A percentile compares a stretch with the other conserved stretches of the same genome.
phyloP scores from a whole-genome alignment of 2,797 vertebrate genomes.

The Acanthurus tractus region DNA sequence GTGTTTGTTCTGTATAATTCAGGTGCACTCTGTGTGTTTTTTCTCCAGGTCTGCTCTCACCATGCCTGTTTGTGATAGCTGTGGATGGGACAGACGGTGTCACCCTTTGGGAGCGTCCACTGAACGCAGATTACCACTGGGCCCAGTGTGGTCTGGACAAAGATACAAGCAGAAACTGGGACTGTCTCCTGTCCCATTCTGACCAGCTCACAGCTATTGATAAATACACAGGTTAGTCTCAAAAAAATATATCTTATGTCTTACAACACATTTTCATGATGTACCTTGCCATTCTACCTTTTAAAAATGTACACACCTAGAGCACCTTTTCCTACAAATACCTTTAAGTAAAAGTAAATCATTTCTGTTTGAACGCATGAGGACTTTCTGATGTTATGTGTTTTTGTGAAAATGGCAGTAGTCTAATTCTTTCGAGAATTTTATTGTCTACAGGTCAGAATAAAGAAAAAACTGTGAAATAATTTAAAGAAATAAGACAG shows the following conservation, averaged over 20 bases:
- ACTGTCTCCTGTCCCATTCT: constrained; percentile 87
- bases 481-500: no score
- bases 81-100: constrained; percentile 90
- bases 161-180: constrained; percentile 25
- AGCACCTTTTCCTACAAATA: no score
- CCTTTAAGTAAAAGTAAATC: no score
- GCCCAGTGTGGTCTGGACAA: constrained; percentile 85
- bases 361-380: no score
- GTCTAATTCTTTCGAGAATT: not conserved
- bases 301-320: not conserved
- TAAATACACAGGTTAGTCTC: constrained; percentile 82
- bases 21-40: constrained; percentile 13
- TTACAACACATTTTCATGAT: not conserved
- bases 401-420: not conserved
- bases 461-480: no score
- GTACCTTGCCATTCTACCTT: not conserved
- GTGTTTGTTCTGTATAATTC: constrained; percentile 2
- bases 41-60: constrained; percentile 85
- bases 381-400: no score
- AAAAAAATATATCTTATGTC: not conserved
- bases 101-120: constrained; percentile 86
- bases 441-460: no score
- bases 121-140: constrained; percentile 84
- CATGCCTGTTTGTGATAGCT: constrained; percentile 87
- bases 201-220: constrained; percentile 80